phyloP scores from a whole-genome alignment of 2,888 invertebrate species.

The Microplitis manilae region DNA sequence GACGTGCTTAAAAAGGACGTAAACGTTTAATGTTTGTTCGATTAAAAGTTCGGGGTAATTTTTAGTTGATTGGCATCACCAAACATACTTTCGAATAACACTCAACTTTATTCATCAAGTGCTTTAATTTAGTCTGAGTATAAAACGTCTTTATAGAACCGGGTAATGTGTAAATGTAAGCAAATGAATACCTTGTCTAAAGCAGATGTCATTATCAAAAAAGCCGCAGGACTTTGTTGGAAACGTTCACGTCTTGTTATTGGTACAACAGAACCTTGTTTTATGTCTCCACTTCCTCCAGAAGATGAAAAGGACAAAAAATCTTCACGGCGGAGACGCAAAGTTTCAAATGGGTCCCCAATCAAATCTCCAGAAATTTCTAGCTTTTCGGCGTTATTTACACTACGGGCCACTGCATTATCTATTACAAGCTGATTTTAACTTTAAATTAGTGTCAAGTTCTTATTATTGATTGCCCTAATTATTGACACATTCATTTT shows the following conservation, averaged over 20 bases:
- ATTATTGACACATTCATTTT: too few relatives aligned
- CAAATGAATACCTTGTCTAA: slow-evolving; percentile 77
- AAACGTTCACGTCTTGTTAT: slow-evolving; percentile 83
- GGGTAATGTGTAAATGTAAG: not conserved
- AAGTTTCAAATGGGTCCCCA: slow-evolving; percentile 89
- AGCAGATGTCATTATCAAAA: slow-evolving; percentile 87
- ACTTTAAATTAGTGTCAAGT: slow-evolving; percentile 31
- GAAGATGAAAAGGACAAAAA: slow-evolving; percentile 78
- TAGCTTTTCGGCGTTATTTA: slow-evolving; percentile 75
- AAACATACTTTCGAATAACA: too few relatives aligned
- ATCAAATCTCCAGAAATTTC: slow-evolving; percentile 80
- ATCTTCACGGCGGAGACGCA: slow-evolving; percentile 83
- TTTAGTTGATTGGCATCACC: not conserved
- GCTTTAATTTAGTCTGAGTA: too few relatives aligned
- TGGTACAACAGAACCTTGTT: slow-evolving; percentile 82
- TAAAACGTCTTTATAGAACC: not conserved
- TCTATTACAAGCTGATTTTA: slow-evolving; percentile 75
- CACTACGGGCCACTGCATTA: slow-evolving; percentile 76
- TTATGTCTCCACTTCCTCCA: slow-evolving; percentile 87
- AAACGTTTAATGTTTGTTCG: not conserved
- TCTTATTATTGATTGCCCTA: not conserved
- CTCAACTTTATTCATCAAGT: too few relatives aligned
- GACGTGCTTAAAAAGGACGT: not conserved
- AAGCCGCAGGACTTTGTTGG: slow-evolving; percentile 88
- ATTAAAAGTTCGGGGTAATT: not conserved